Base-by-base conservation (phyloP, 2,888 invertebrate genomes). In the Ornithoptera alexandrae region DNA sequence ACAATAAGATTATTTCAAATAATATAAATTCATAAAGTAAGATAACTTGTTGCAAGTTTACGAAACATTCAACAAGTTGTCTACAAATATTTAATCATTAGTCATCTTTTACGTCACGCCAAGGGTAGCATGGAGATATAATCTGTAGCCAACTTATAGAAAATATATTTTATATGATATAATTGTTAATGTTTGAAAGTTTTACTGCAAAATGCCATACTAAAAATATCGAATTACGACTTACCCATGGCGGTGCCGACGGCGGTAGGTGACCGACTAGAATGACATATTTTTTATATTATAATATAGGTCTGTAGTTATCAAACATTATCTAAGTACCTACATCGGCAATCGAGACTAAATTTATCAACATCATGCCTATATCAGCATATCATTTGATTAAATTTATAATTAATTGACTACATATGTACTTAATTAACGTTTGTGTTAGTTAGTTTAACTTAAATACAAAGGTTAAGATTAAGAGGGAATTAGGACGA, bases 171-270 rank as follows among this genome's bases (percentile, higher is more conserved):
- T 3, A 42, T 42, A 7, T 39, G 39, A 10, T 39, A 42, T 42
- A 12, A 10, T 12, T 42, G 8, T 2, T 42, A 42, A 10, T 42
- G 46, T 46, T 15, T 46, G 1, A 46, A 46, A 46, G 46, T 46
- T 15, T 12, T 15, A 1, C 10, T 46, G 46, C 15, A 46, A 46
- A 46, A 46, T 42, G 12, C 12, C 8, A 10, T 42, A 7, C 8
- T 12, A 1, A 12, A 42, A 42, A 10, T 42, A 8, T 7, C 10
- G 12, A 42, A 42, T 42, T n/a, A n/a, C n/a, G 5, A 81, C 91
- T 87, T 77, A 91, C 91, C 90, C 86, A 86, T 86, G 72, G 81
- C 80, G 81, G 76, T 78, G 79, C 75, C 75, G 73, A 62, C 80
- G 78, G 77, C 83, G 80, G 76, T 84, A 74, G 77, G 72, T 76